A percentile compares a stretch with the other conserved stretches of the same genome.
Evolutionary conservation across 2,888 invertebrate species (phyloP).

Genomic region (Mantis religiosa): DNA sequence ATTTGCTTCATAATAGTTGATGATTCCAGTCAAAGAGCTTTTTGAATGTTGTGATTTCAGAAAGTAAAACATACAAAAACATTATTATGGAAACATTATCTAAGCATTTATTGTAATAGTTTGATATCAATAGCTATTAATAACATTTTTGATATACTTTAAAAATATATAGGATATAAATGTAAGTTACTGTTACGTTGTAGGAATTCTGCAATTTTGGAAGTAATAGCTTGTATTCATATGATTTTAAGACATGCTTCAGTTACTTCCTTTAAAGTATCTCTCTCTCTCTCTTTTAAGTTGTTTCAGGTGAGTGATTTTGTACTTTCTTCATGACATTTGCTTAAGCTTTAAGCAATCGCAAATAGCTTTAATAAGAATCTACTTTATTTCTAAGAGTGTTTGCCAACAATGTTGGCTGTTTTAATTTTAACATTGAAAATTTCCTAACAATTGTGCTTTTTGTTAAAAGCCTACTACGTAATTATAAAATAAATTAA

Average conservation of each 20-base stretch:
- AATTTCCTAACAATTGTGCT: not conserved
- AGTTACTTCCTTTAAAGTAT: not conserved
- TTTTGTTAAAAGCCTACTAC: not conserved
- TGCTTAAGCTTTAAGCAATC: too few relatives aligned
- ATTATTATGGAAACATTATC: not conserved
- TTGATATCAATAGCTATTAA: not conserved
- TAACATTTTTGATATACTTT: not conserved
- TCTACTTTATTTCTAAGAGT: not conserved
- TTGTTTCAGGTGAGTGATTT: not conserved
- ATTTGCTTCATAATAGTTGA: conserved; percentile 1
- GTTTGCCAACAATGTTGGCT: not conserved
- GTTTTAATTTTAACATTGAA: not conserved
- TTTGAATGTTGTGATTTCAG: not conserved
- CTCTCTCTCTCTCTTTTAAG: not conserved
- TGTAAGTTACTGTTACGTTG: not conserved
- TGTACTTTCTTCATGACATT: not conserved
- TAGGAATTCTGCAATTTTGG: not conserved
- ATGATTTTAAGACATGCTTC: not conserved
- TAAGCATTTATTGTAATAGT: not conserved
- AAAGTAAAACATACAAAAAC: not conserved
- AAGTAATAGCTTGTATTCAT: not conserved
- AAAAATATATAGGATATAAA: not conserved
- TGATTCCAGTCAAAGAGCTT: not conserved
- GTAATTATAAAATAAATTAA: not conserved
- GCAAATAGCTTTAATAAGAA: not conserved